Evolutionary conservation across 1,140 invertebrate genomes (phyloP), one percentile per base, ranked within the genome.

Genomic region (Asbolus verrucosus): DNA sequence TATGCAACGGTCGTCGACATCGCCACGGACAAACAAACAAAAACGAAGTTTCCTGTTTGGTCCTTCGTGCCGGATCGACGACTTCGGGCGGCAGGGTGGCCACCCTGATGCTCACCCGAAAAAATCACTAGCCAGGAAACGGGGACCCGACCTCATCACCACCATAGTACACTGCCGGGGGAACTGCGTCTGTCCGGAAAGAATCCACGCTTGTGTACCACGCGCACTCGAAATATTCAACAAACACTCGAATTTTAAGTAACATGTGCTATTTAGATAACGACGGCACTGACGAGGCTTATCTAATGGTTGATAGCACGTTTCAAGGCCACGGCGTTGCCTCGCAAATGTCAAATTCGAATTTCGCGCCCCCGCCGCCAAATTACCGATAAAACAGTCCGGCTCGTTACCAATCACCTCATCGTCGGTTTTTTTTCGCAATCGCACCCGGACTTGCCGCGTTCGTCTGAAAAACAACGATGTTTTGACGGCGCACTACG

Each of bases 1-100:
- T 63, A 63, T 63, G 61, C 61, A 63, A 63, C 61, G 61, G 61
- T 63, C 61, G 61, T 63, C 61, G 61, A 63, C 61, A 24, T 63
- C 36, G 46, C 46, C 21, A 14, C 21, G 21, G 14, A 19, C 46
- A 54, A 54, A 54, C 46, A 54, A 54, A 54, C 46, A 54, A 54
- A 54, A 54, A 54, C 46, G 46, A 54, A 19, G n/a, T 24, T n/a
- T 54, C 9, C 21, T 19, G 3, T n/a, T 27, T 36, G 5, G 11
- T 6, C 11, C 33, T 30, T 36, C 24, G 33, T n/a, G 33, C 2
- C 33, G 33, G 33, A 8, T 3, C 3, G 3, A 27, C 24, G 24
- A n/a, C n/a, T n/a, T n/a, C n/a, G n/a, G 27, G 2, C 33, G 33
- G 33, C 11, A 2, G 33, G 33, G 2, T 11, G 5, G 33, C 33